These are phyloP conservation scores for Semnornis frantzii DNA, from an alignment of 2,113 vertebrate species.

Conservation along the genomic window DNA sequence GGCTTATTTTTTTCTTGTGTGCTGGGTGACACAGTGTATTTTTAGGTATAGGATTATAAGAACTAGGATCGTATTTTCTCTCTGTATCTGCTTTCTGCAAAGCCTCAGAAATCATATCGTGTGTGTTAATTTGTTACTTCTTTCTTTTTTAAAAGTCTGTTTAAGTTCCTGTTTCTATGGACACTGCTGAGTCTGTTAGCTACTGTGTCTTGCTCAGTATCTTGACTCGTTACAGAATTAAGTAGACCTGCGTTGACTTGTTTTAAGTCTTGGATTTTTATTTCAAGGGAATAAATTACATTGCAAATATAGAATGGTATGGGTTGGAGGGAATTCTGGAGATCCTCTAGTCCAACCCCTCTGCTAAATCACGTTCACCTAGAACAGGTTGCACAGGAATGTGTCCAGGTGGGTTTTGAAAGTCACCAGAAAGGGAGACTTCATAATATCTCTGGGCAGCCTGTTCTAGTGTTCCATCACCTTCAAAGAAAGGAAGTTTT, in stretches of 20 bases:
- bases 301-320: not conserved
- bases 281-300: not conserved
- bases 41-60: not conserved
- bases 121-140: not conserved
- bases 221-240: not conserved
- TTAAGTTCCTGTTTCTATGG: not conserved
- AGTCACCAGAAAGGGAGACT: no score
- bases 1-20: not conserved
- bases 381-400: no score
- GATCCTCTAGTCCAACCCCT: no score
- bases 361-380: no score
- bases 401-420: no score
- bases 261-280: not conserved
- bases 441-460: no score
- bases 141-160: not conserved
- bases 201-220: not conserved
- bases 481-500: no score
- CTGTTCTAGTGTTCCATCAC: no score
- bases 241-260: not conserved
- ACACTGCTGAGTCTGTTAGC: not conserved
- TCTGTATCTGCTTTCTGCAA: not conserved
- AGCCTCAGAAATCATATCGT: not conserved
- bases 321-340: no score
- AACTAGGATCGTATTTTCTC: not conserved
- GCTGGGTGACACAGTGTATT: not conserved